Evolutionary conservation across 1,140 invertebrate genomes (phyloP), one percentile per base, ranked within the genome.

Genomic region (Ips nitidus): DNA sequence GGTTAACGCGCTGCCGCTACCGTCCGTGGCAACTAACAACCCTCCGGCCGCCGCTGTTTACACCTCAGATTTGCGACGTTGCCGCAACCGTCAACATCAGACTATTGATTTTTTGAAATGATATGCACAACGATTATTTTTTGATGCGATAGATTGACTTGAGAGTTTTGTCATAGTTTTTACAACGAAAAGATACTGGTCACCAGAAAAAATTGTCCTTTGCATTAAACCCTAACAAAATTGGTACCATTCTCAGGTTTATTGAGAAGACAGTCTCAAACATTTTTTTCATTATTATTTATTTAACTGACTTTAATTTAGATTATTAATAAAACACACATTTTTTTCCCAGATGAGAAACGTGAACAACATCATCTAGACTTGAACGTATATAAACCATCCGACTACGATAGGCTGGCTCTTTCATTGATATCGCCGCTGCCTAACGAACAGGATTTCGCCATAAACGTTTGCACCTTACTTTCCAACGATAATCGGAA

Each of bases 401-500:
- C 90, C 7, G 92, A 94, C 75, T 95, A 97, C 77, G 92, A 95
- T 74, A 90, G 92, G 74, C 83, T 99, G 7, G 88, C 93, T 37
- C 84, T 97, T 41, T 97, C 97, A 0, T 83, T 99, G 4, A 81
- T 97, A 36, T 96, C 94, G 43, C 97, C 97, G 1, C 84, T 99
- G 74, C 97, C 97, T 8, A 99, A 99, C 81, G 98, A 99, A 83
- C 94, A 99, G 79, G 97, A 99, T 80, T 97, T 99, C 83, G 96
- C 96, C 2, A 91, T 99, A 62, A 98, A 99, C 81, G 93, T 98
- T 1, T 98, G 95, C 80, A 97, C 94, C 0, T 83, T 99, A 57
- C 83, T 99, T 70, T 95, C 95, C 37, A 97, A 95, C 75, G 96
- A 98, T 79, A 93, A 94, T 43, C 91, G 92, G 61, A 93, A 96